phyloP scores from a whole-genome alignment of 2,113 vertebrate species.

The Rhombomys opimus region DNA sequence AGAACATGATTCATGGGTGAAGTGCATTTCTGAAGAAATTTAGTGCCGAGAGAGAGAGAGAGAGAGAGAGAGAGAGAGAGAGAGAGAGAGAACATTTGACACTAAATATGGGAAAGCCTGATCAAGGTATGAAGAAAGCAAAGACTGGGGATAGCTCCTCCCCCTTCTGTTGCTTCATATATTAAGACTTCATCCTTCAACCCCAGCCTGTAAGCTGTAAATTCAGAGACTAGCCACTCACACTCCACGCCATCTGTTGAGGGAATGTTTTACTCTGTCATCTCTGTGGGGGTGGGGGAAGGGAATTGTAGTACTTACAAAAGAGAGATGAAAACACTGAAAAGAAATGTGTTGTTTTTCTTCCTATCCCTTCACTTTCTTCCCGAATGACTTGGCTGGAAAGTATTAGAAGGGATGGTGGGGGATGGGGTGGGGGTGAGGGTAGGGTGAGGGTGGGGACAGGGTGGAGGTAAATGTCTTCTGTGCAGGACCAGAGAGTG shows the following conservation, averaged over 20 bases:
- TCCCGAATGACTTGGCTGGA: background rate
- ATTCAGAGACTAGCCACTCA: conserved; percentile 42
- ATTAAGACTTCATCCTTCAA: background rate
- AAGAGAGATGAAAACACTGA: background rate
- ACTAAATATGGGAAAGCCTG: background rate
- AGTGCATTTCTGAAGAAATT: background rate
- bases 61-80: too few species aligned
- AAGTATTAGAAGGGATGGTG: background rate
- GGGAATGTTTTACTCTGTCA: background rate
- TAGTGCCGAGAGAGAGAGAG: background rate
- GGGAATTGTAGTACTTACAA: background rate
- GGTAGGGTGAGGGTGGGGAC: too few species aligned
- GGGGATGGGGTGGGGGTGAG: too few species aligned
- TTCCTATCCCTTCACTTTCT: background rate
- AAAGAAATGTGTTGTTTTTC: background rate
- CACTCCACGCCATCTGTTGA: conserved; percentile 42
- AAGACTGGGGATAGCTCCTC: background rate
- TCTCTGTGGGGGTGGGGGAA: background rate
- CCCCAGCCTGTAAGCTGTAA: conserved; percentile 6
- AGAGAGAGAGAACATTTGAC: background rate
- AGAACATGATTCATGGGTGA: background rate
- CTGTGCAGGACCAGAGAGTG: accelerated
- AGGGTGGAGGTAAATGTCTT: too few species aligned
- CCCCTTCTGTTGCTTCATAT: background rate
- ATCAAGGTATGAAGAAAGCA: background rate